Percentiles rank a stretch among this genome's conserved stretches.
Conservation (phyloP, 2,888 invertebrate genomes). For the Mylabris sibirica region DNA sequence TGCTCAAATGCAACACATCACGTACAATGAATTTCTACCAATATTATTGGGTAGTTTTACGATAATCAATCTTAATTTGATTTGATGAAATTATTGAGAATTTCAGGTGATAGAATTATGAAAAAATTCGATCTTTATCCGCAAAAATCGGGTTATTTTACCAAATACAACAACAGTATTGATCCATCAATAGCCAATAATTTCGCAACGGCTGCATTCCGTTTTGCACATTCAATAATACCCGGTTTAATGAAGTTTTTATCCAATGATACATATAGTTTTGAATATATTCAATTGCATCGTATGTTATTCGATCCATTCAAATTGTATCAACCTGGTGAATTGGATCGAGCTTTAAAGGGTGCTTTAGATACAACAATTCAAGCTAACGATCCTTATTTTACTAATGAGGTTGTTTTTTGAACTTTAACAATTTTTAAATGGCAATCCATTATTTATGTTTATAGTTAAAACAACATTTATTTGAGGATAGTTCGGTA, state of each 20-base stretch:
- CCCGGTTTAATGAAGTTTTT: slow-evolving; percentile 77
- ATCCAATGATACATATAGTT: slow-evolving; percentile 63
- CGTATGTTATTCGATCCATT: slow-evolving; percentile 85
- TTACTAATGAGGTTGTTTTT: slow-evolving; percentile 67
- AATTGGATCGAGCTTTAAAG: slow-evolving; percentile 69
- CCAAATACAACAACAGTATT: slow-evolving; percentile 69
- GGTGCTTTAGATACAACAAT: slow-evolving; percentile 74
- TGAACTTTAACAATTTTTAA: neutral
- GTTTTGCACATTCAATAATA: slow-evolving; percentile 88
- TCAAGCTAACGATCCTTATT: slow-evolving; percentile 69
- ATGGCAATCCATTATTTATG: neutral
- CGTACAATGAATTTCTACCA: slow-evolving; percentile 84
- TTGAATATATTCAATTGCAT: slow-evolving; percentile 75
- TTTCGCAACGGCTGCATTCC: slow-evolving; percentile 84
- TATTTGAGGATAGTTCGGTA: slow-evolving; percentile 67
- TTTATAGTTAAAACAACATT: slow-evolving; percentile 71
- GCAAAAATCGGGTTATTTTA: slow-evolving; percentile 62
- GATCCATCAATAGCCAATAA: slow-evolving; percentile 84
- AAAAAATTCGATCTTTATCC: slow-evolving; percentile 65
- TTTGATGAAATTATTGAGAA: neutral
- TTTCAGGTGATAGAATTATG: slow-evolving; percentile 66
- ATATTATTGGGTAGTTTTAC: slow-evolving; percentile 72
- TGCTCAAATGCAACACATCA: slow-evolving; percentile 88
- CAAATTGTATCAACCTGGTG: slow-evolving; percentile 69
- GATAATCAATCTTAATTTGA: neutral